Conservation (phyloP, 1,140 invertebrate species). For the Drosophila ohnishii region DNA sequence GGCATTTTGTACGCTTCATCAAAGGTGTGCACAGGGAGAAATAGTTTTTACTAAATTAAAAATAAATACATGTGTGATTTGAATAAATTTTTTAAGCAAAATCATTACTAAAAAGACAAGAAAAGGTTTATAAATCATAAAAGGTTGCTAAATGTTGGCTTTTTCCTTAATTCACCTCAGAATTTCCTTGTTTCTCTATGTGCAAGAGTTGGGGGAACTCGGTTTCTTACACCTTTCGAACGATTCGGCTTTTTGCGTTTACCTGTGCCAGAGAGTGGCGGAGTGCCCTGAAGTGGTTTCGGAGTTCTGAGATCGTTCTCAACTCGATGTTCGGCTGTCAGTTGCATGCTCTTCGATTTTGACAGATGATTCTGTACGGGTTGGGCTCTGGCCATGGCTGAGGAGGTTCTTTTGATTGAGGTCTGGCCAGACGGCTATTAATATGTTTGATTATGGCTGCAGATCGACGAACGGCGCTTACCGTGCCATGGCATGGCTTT, state of each 20-base stretch:
- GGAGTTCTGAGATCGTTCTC: slow-evolving; percentile 44
- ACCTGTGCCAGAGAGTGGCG: slow-evolving; percentile 45
- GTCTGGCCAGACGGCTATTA: slow-evolving; percentile 67
- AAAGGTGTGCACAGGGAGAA: slow-evolving; percentile 48
- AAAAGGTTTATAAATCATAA: no score
- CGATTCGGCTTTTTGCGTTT: slow-evolving; percentile 45
- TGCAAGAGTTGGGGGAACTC: slow-evolving; percentile 31
- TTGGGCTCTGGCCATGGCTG: slow-evolving; percentile 10
- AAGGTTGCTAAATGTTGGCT: no score
- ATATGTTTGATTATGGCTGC: slow-evolving; percentile 78
- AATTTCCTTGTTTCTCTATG: slow-evolving; percentile 9
- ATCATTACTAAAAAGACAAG: neutral
- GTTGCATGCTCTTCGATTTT: slow-evolving; percentile 79
- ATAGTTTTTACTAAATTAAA: neutral
- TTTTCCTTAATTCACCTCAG: no score
- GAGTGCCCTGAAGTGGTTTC: slow-evolving; percentile 64
- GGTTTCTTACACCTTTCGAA: slow-evolving; percentile 73
- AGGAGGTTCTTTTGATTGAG: slow-evolving; percentile 58
- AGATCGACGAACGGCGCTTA: slow-evolving; percentile 51
- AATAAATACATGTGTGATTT: no score
- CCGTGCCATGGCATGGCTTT: slow-evolving; percentile 25
- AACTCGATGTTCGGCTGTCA: slow-evolving; percentile 56
- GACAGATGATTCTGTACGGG: slow-evolving; percentile 71
- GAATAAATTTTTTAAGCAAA: neutral
- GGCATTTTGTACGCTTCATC: slow-evolving; percentile 78